phyloP scores from a whole-genome alignment of 2,113 vertebrate species.

The Charina bottae region DNA sequence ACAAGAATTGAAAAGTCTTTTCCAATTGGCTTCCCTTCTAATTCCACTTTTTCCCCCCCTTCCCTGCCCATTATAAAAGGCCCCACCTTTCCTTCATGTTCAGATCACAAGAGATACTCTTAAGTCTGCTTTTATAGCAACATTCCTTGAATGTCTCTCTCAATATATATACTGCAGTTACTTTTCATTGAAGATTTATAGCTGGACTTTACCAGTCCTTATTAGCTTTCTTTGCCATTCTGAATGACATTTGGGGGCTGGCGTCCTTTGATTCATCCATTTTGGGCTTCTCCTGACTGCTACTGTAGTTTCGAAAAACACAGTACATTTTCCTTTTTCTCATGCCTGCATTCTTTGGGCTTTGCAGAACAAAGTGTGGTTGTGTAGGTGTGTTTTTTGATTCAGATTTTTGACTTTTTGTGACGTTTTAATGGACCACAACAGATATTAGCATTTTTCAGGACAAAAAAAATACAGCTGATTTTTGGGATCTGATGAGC shows the following conservation, averaged over 20 bases:
- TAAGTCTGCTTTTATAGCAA: slow-evolving; percentile 33
- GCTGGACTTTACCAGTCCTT: slow-evolving; percentile 57
- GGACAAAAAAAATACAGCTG: neutral
- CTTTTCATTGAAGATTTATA: slow-evolving; percentile 58
- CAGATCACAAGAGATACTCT: slow-evolving; percentile 34
- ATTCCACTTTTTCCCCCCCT: neutral
- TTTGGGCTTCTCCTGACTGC: neutral
- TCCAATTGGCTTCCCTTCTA: fast-evolving
- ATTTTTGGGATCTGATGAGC: neutral
- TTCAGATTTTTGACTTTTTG: too few species aligned
- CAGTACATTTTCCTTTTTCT: neutral
- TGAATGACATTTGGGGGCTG: slow-evolving; percentile 42
- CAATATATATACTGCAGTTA: slow-evolving; percentile 47
- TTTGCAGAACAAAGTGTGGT: neutral
- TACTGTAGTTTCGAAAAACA: neutral
- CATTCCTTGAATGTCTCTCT: slow-evolving; percentile 47
- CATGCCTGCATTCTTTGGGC: neutral
- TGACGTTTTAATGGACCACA: neutral
- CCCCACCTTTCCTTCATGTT: slow-evolving; percentile 1
- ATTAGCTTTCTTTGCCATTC: slow-evolving; percentile 47
- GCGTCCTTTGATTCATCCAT: slow-evolving; percentile 16
- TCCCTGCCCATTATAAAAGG: neutral
- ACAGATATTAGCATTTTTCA: neutral
- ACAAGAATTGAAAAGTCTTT: too few species aligned
- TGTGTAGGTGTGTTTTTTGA: neutral